A percentile compares a stretch with the other conserved stretches of the same genome.
Evolutionary conservation across 2,113 vertebrate genomes (phyloP).

Genomic region (Ictidomys tridecemlineatus): DNA sequence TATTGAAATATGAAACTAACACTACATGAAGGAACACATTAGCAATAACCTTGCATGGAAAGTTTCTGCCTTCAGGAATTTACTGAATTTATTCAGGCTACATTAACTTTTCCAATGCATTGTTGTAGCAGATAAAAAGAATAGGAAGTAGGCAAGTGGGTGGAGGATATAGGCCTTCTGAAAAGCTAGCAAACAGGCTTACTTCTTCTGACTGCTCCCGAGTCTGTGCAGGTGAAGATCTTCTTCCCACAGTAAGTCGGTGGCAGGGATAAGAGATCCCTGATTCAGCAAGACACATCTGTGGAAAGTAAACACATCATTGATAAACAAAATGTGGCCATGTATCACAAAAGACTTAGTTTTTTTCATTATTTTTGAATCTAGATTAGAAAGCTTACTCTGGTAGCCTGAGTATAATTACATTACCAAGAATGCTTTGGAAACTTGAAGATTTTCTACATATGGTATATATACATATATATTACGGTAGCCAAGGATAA

Average conservation of each 20-base stretch:
- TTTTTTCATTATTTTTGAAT: constrained; percentile 45
- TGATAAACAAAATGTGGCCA: constrained; percentile 56
- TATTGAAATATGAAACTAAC: constrained; percentile 67
- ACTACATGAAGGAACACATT: constrained; percentile 62
- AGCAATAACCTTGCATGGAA: constrained; percentile 57
- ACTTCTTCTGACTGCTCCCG: constrained; percentile 97
- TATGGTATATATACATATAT: background rate
- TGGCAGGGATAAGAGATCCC: constrained; percentile 97
- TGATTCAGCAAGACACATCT: constrained; percentile 96
- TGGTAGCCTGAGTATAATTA: background rate
- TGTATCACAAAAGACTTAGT: background rate
- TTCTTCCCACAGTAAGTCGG: constrained; percentile 96
- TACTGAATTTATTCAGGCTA: constrained; percentile 62
- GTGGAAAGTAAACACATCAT: constrained; percentile 72
- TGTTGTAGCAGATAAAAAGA: constrained; percentile 62
- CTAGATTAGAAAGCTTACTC: constrained; percentile 36
- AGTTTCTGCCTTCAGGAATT: constrained; percentile 69
- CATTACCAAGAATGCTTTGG: constrained; percentile 16
- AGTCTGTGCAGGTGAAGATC: constrained; percentile 93
- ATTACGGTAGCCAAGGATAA: background rate
- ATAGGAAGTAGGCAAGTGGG: constrained; percentile 61
- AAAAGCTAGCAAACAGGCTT: constrained; percentile 67
- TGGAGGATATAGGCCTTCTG: background rate
- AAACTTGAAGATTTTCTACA: constrained; percentile 42
- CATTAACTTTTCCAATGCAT: constrained; percentile 67